Conservation (phyloP, 2,888 invertebrate species). For the Seira musarum region DNA sequence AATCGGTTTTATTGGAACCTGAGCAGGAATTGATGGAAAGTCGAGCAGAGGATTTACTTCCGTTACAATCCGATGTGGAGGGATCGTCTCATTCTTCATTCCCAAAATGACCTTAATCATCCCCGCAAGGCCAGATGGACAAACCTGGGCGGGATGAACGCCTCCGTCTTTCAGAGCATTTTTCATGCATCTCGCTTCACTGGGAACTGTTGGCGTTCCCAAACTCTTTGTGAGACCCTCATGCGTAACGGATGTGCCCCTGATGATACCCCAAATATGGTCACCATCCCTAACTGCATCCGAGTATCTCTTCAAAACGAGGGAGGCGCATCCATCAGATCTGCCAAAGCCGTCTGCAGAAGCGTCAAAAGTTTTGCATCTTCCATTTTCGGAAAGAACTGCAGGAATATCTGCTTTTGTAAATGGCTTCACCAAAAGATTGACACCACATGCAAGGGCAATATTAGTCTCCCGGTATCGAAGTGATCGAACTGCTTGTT, state of each 20-base stretch:
- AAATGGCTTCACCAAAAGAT: conserved; percentile 46
- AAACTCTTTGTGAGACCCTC: conserved; percentile 71
- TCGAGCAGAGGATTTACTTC: conserved; percentile 58
- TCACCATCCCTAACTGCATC: conserved; percentile 63
- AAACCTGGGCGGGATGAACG: conserved; percentile 32
- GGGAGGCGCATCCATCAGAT: conserved; percentile 70
- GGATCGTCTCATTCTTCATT: conserved; percentile 55
- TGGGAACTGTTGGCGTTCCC: conserved; percentile 65
- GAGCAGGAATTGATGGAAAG: conserved; percentile 58
- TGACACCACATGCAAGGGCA: conserved; percentile 59
- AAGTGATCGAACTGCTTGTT: conserved; percentile 38
- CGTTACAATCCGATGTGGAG: conserved; percentile 52
- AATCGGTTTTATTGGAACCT: conserved; percentile 42
- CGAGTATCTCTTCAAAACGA: conserved; percentile 70
- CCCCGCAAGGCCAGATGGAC: conserved; percentile 35
- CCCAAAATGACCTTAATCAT: conserved; percentile 46
- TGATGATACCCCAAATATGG: conserved; percentile 68
- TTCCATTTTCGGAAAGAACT: conserved; percentile 1
- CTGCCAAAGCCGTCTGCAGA: conserved; percentile 72
- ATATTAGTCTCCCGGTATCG: conserved; percentile 33
- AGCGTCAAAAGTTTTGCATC: conserved; percentile 68
- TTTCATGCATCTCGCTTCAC: conserved; percentile 21
- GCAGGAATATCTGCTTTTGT: neutral
- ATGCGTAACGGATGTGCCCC: conserved; percentile 70
- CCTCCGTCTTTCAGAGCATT: conserved; percentile 33